These are phyloP conservation scores for Chironex yamaguchii DNA, from an alignment of 30 jellyfish, hydroid and myxozoan genomes.

Conservation along the genomic window DNA sequence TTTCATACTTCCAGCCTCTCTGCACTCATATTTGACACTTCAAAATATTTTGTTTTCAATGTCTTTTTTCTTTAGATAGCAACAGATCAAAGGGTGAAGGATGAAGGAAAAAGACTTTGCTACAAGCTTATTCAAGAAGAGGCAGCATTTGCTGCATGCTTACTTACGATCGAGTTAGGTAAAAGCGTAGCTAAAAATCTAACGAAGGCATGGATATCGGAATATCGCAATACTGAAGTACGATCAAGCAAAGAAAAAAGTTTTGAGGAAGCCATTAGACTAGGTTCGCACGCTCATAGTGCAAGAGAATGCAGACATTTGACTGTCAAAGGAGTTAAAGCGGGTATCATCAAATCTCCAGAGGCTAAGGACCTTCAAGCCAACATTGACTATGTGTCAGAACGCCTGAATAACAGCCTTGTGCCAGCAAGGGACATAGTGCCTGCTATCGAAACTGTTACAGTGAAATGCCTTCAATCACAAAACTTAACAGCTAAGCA, in stretches of 20 bases:
- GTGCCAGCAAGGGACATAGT: neutral
- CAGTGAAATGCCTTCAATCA: neutral
- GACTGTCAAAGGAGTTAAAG: neutral
- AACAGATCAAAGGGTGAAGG: too few species aligned
- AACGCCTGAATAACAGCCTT: neutral
- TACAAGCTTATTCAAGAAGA: neutral
- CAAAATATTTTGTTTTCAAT: too few species aligned
- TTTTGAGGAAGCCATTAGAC: neutral
- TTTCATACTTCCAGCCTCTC: too few species aligned
- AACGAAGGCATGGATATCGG: neutral
- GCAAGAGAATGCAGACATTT: neutral
- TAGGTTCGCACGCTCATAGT: neutral
- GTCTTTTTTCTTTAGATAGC: too few species aligned
- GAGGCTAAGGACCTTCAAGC: neutral
- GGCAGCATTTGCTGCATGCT: neutral
- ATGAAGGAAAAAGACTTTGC: neutral
- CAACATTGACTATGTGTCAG: neutral
- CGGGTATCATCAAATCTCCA: neutral
- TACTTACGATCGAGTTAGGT: neutral
- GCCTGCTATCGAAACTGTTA: neutral
- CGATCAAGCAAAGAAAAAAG: neutral
- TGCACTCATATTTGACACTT: too few species aligned
- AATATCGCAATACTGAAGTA: neutral
- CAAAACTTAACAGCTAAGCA: neutral
- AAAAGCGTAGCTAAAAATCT: neutral